A percentile compares a stretch with the other conserved stretches of the same genome.
Conservation (phyloP, 2,797 vertebrate species). For the Karalla daura region DNA sequence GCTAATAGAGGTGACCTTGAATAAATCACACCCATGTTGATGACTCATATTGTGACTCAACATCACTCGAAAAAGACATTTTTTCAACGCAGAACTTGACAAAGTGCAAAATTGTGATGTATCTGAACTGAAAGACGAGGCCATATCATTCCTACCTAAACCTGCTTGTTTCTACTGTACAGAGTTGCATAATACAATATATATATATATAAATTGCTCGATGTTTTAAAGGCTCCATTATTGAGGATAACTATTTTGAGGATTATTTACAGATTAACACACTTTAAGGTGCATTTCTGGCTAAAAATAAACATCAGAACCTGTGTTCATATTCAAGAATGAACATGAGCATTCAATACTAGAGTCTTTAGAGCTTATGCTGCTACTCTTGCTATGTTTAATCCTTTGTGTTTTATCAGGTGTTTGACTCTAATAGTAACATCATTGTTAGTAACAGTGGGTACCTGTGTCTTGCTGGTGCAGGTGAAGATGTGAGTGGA, state of each 20-base stretch:
- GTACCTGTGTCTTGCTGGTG: constrained; percentile 99
- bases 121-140: constrained; percentile 6
- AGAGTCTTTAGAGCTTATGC: too few species aligned
- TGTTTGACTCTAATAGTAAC: constrained; percentile 5
- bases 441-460: constrained; percentile 76
- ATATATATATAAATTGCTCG: too few species aligned
- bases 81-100: constrained; percentile 1
- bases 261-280: neutral
- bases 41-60: constrained; percentile 1
- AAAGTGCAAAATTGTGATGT: constrained; percentile 4
- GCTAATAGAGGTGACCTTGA: neutral
- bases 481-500: constrained; percentile 98
- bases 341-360: neutral
- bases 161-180: neutral
- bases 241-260: too few species aligned
- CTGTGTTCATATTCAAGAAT: neutral
- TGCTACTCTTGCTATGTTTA: too few species aligned
- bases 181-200: neutral
- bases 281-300: neutral
- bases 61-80: neutral
- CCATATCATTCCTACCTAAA: neutral
- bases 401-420: too few species aligned
- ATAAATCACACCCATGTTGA: neutral
- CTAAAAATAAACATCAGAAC: neutral
- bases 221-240: neutral